Percentiles rank a stretch among this genome's conserved stretches.
Conservation (phyloP, 1,140 invertebrate genomes). For the Drosophila sucinea region DNA sequence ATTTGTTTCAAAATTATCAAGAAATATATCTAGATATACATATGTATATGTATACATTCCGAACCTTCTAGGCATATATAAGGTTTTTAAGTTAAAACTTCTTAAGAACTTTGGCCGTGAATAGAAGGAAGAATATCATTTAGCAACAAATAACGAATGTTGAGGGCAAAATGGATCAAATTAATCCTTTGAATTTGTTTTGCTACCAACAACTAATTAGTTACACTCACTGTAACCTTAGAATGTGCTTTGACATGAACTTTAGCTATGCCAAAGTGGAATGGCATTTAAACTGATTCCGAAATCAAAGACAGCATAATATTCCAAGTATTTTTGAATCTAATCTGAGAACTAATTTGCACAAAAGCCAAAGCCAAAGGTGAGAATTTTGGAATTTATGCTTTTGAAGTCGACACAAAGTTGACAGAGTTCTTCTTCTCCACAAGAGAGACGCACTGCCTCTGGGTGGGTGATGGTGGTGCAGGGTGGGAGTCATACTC, state of each 20-base stretch:
- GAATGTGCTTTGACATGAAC: neutral
- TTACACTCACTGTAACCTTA: neutral
- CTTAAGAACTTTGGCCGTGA: no score
- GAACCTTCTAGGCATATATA: no score
- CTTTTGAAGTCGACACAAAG: slow-evolving; percentile 18
- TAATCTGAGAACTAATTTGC: slow-evolving; percentile 19
- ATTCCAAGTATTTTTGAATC: slow-evolving; percentile 14
- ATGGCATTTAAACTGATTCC: neutral
- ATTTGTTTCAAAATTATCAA: no score
- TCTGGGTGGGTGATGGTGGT: neutral
- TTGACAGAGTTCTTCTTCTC: slow-evolving; percentile 8
- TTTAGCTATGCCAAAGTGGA: neutral
- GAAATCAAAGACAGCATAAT: slow-evolving; percentile 4
- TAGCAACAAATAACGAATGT: no score
- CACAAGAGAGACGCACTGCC: neutral
- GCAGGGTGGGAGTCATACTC: neutral
- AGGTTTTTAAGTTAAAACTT: no score
- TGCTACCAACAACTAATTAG: no score
- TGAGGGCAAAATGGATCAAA: no score
- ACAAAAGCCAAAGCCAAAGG: slow-evolving; percentile 3
- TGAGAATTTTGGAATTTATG: slow-evolving; percentile 19
- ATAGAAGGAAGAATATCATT: no score
- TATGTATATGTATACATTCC: no score
- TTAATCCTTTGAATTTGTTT: no score
- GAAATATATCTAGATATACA: no score